phyloP scores from a whole-genome alignment of 2,888 invertebrate species.

The Poecilobothrus nobilitatus region DNA sequence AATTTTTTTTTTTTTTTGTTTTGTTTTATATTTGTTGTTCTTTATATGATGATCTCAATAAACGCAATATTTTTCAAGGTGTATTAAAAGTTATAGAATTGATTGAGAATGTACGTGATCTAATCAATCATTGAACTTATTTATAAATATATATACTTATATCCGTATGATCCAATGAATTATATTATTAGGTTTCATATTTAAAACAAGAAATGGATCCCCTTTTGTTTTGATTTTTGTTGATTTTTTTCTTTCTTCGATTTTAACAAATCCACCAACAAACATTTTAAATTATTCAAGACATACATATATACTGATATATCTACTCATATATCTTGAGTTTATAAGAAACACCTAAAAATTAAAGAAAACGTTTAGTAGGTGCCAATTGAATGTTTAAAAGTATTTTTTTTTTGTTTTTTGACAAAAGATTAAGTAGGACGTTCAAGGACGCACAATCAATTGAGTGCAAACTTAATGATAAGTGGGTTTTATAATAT shows the following conservation, averaged over 20 bases:
- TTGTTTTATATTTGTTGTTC: too few relatives aligned
- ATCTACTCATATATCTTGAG: too few relatives aligned
- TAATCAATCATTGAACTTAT: neutral
- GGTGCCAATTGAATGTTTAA: neutral
- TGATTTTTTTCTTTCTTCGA: too few relatives aligned
- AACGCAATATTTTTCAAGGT: neutral
- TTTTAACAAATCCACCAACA: too few relatives aligned
- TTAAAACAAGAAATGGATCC: too few relatives aligned
- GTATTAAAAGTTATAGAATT: neutral
- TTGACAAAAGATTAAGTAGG: neutral
- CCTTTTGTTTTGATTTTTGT: too few relatives aligned
- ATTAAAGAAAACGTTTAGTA: neutral
- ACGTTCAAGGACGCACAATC: neutral
- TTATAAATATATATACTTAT: neutral
- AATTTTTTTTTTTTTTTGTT: neutral
- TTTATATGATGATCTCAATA: neutral
- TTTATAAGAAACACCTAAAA: too few relatives aligned
- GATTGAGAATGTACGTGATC: slow-evolving; percentile 2
- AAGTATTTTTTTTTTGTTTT: neutral
- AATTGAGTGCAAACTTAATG: neutral
- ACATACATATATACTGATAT: too few relatives aligned
- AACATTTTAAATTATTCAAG: too few relatives aligned
- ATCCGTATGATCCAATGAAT: too few relatives aligned
- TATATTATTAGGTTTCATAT: too few relatives aligned
- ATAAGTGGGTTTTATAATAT: too few relatives aligned